phyloP scores from a whole-genome alignment of 2,797 vertebrate species.

The Gallinago nigripennis region DNA sequence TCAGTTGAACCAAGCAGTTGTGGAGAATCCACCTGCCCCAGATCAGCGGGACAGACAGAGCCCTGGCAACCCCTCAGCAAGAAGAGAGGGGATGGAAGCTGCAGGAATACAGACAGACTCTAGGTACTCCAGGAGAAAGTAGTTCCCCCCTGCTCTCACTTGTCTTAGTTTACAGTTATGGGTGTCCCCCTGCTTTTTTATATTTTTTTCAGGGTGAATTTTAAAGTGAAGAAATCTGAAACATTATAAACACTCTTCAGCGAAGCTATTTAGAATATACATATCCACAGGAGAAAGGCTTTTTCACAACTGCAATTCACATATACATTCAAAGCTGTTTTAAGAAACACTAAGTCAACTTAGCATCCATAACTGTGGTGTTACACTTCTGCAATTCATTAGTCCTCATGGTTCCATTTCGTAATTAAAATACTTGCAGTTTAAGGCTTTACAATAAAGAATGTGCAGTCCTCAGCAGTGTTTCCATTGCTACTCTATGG shows the following conservation, averaged over 20 bases:
- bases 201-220: not conserved
- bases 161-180: not conserved
- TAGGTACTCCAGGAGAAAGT: accelerated
- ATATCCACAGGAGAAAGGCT: not conserved
- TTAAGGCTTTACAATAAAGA: slow-evolving; percentile 61
- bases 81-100: not conserved
- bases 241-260: not conserved
- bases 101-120: not conserved
- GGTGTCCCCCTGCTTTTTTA: not conserved
- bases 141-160: not conserved
- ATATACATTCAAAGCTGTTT: not conserved
- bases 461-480: slow-evolving; percentile 58
- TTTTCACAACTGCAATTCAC: not conserved
- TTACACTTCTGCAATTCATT: slow-evolving; percentile 53
- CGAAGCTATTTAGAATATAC: not conserved
- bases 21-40: not conserved
- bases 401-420: slow-evolving; percentile 49
- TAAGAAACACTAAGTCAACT: slow-evolving; percentile 9
- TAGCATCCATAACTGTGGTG: not conserved
- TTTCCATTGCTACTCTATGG: slow-evolving; percentile 49
- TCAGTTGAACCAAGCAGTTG: not conserved
- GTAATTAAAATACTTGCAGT: slow-evolving; percentile 64
- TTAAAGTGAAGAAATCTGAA: not conserved
- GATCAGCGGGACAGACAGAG: not conserved
- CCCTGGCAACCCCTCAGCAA: not conserved